These are phyloP conservation scores for Leuciscus idus DNA, from an alignment of 2,113 vertebrate genomes.

Conservation along the genomic window DNA sequence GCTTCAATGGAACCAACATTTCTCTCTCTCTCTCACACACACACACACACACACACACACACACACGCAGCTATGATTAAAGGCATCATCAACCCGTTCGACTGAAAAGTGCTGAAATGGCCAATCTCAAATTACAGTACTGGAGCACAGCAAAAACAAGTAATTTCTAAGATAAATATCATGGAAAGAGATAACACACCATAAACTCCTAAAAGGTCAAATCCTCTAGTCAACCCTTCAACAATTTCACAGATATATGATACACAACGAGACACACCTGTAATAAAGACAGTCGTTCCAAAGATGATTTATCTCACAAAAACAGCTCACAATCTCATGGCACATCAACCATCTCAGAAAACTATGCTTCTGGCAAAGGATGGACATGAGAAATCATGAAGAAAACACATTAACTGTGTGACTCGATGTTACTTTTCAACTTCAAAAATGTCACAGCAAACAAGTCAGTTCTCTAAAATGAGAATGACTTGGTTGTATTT, in stretches of 20 bases:
- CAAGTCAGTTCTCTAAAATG: neutral
- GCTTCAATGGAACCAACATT: neutral
- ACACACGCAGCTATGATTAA: neutral
- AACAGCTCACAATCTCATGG: neutral
- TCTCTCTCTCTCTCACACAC: neutral
- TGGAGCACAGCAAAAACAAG: neutral
- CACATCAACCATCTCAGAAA: neutral
- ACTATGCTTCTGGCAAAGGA: neutral
- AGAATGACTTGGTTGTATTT: neutral
- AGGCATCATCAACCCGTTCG: neutral
- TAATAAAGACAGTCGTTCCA: neutral
- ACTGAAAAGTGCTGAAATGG: constrained; percentile 19
- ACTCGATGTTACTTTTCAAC: too few species aligned
- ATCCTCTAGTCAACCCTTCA: neutral
- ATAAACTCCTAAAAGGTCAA: neutral
- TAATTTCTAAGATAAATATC: neutral
- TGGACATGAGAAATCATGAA: too few species aligned
- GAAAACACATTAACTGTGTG: too few species aligned
- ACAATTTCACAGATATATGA: neutral
- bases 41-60: neutral
- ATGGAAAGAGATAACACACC: neutral
- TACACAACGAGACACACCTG: neutral
- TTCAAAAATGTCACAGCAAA: too few species aligned
- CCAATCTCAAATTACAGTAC: neutral
- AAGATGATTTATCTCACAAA: neutral